Conservation (phyloP, 2,888 invertebrate genomes). For the Matsumyia berberina region DNA sequence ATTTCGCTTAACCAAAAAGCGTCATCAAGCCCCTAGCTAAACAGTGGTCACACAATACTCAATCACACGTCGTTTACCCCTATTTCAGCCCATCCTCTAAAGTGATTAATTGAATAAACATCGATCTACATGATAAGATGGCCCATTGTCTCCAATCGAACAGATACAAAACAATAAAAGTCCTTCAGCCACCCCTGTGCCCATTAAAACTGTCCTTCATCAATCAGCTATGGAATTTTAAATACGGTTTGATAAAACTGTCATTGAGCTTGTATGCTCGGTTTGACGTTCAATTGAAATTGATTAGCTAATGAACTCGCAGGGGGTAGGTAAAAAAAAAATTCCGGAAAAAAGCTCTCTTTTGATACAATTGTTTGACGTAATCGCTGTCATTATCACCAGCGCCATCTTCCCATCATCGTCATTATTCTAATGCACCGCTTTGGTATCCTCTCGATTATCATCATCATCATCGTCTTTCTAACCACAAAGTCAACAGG, state of each 20-base stretch:
- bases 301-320: conserved; percentile 52
- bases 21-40: too few relatives aligned
- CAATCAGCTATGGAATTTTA: conserved; percentile 38
- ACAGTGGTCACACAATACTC: too few relatives aligned
- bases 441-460: conserved; percentile 48
- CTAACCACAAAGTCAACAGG: conserved; percentile 36
- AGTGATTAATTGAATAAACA: conserved; percentile 20
- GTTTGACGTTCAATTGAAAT: conserved; percentile 27
- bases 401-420: conserved; percentile 9
- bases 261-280: background rate
- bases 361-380: conserved; percentile 11
- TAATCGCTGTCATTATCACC: conserved; percentile 26
- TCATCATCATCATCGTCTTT: conserved; percentile 33
- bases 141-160: conserved; percentile 1
- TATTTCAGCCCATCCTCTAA: background rate
- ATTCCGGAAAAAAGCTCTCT: background rate
- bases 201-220: conserved; percentile 33
- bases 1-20: too few relatives aligned
- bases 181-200: background rate
- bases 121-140: conserved; percentile 4
- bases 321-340: background rate
- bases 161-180: background rate
- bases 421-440: conserved; percentile 59
- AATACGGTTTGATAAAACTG: conserved; percentile 31
- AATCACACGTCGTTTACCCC: background rate